Base-by-base conservation (phyloP, 2,888 invertebrate genomes). In the Eucriotettix oculatus region DNA sequence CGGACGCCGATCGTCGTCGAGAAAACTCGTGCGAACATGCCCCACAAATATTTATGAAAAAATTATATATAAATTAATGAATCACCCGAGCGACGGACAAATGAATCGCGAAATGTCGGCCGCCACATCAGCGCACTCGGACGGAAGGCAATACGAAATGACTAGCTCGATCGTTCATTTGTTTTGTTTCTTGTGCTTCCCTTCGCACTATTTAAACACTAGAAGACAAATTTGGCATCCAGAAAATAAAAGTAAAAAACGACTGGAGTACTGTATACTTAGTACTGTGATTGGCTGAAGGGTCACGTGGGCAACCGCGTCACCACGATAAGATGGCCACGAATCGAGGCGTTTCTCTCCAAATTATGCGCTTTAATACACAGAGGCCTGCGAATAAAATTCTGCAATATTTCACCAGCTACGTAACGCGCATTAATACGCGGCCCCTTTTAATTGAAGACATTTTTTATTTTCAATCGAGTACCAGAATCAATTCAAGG, bases 91-190 rank as follows among this genome's bases (percentile, higher is more conserved):
- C 57, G 16, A 58, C 29, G 29, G 58, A 60, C 60, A 60, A 42
- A 53, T 60, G 60, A 60, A 52, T 16, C 52, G 53, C 58, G 60
- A 48, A 60, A 54, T 16, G 41, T 41, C 16, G 42, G 40, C 60
- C 60, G 54, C 42, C 54, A 60, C 60, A 57, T 59, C 61, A 61
- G 61, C 61, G 57, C 61, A 57, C 59, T 54, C 61, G 57, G 44
- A 58, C 57, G 59, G 58, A 53, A 41, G 48, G 56, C 57, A 57
- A 52, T 52, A 54, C 42, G 60, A 60, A 56, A n/a, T 16, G 16
- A 60, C 42, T 41, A 17, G 52, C 40, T 29, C 16, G 56, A 40
- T 40, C 54, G 52, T 40, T 44, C 52, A 16, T 40, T 54, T 56
- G 17, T 40, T 57, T 43, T 60, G 52, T 53, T 57, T 60, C 53